These are phyloP conservation scores for Paramormyrops kingsleyae DNA, from an alignment of 2,113 vertebrate genomes.

Conservation along the genomic window DNA sequence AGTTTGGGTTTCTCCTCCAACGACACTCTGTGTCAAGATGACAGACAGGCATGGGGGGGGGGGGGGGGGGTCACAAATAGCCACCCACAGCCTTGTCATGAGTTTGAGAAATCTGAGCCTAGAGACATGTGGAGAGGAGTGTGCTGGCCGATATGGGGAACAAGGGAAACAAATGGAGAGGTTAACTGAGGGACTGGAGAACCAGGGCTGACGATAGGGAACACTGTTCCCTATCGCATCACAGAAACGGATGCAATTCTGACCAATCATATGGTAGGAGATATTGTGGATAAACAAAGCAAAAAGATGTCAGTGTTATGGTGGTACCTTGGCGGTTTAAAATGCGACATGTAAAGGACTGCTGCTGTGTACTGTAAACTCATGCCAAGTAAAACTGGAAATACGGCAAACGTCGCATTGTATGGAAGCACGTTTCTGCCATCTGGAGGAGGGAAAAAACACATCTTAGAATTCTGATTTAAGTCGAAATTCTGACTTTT, in stretches of 20 bases:
- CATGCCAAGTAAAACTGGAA: not conserved
- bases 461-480: not conserved
- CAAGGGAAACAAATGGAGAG: not conserved
- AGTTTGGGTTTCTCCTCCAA: not conserved
- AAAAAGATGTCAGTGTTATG: not conserved
- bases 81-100: not conserved
- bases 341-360: not conserved
- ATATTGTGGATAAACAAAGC: not conserved
- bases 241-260: not conserved
- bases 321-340: not conserved
- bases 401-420: not conserved
- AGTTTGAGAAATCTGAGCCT: conserved; percentile 5
- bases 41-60: not conserved
- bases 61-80: not conserved
- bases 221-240: not conserved
- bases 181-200: not conserved
- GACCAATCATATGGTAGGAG: not conserved
- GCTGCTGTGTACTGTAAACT: not conserved
- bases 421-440: not conserved
- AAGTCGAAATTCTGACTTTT: not conserved
- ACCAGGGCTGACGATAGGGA: not conserved
- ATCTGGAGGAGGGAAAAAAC: not conserved
- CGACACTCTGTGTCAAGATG: not conserved
- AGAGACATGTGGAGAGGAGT: not conserved
- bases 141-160: not conserved